Base-by-base conservation (phyloP, 2,888 invertebrate species). In the Meiosimyza platycephala region DNA sequence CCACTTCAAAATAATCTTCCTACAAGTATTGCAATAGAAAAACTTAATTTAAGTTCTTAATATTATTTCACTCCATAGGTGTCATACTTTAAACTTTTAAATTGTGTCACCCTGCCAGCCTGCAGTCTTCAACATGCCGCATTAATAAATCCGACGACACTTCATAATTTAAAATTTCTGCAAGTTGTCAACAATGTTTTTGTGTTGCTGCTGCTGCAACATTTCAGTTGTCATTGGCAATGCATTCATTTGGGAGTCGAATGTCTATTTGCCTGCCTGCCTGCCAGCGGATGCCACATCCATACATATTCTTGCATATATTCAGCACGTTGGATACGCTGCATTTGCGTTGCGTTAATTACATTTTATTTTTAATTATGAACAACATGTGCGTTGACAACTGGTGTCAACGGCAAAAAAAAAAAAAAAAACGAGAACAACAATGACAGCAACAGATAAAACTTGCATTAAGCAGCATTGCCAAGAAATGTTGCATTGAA, bases 81-180 rank as follows among this genome's bases (percentile, higher is more conserved):
- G 40, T 40, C 6, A 40, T 2, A 9, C 1, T 40, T 6, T 40
- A 40, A 9, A 40, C 6, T 40, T 6, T 40, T 63, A 55, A 50
- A 65, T 64, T 71, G 59, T 52, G 50, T 33, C 5, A 9, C 65
- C 4, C 64, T 64, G 65, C n/a, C 48, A 48, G 52, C 50, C 33
- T 15, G 11, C 12, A 15, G 74, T 77, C 62, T 67, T 75, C 76
- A 71, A 73, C 77, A 78, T 75, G 79, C 76, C 79, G 71, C 60
- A 79, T 76, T 78, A 78, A 79, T 80, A 81, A 80, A 80, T 78
- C 76, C 80, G 78, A 77, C 79, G 80, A 82, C 81, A 82, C 83
- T 81, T 79, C 63, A 63, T 70, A 70, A 63, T 70, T 70, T 70
- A 33, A 59, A 67, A 70, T 70, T 70, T 70, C 63, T 70, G 63